Conservation (phyloP, 2,888 invertebrate genomes). For the Caenorhabditis sinica region DNA sequence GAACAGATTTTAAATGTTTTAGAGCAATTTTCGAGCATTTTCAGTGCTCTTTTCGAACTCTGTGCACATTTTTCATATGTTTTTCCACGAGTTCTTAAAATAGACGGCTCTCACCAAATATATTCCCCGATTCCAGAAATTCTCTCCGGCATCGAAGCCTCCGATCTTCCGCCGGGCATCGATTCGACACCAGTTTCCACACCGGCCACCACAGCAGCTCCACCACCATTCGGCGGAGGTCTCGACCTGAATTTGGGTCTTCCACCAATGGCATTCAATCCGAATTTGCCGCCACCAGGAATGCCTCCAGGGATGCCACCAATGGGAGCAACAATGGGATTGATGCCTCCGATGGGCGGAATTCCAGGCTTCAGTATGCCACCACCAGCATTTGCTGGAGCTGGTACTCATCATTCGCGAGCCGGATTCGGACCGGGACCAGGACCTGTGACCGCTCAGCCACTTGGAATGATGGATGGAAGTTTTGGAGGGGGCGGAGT, state of each 20-base stretch:
- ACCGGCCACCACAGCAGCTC: background rate
- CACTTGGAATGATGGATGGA: conserved; percentile 2
- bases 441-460: background rate
- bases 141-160: conserved; percentile 70
- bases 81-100: background rate
- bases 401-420: conserved; percentile 42
- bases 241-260: conserved; percentile 48
- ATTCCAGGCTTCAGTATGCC: conserved; percentile 60
- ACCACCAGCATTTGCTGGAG: conserved; percentile 50
- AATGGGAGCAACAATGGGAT: conserved; percentile 45
- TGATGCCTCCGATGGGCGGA: no score
- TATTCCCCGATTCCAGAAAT: conserved; percentile 51
- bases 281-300: conserved; percentile 69
- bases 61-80: no score
- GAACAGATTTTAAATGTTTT: no score
- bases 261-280: conserved; percentile 70
- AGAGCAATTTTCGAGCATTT: no score
- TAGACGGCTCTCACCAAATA: background rate
- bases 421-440: conserved; percentile 49
- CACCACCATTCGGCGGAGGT: conserved; percentile 31
- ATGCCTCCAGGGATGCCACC: no score
- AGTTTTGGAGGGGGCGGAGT: background rate
- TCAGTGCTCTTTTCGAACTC: no score
- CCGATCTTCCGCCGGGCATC: conserved; percentile 58
- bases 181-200: conserved; percentile 35